Evolutionary conservation across 92 coral and sea anemone genomes (phyloP).

Genomic region (Porites evermanni): DNA sequence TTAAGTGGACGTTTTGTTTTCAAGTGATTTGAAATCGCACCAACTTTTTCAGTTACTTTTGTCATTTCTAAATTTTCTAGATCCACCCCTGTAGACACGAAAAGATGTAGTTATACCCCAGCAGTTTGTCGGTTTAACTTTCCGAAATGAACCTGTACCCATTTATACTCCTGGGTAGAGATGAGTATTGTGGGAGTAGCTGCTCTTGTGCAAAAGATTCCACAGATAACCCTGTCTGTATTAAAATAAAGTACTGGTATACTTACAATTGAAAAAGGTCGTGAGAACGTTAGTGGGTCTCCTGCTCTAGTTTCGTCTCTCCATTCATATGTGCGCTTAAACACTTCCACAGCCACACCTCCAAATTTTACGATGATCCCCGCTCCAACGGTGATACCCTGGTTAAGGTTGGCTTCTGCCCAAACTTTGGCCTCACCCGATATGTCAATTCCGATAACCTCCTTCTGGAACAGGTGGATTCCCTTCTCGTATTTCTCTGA

Average conservation of each 20-base stretch:
- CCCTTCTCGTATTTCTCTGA: not conserved
- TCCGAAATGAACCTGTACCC: too few species aligned
- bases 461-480: not conserved
- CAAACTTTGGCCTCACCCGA: not conserved
- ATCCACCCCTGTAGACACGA: too few species aligned
- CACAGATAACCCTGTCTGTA: not conserved
- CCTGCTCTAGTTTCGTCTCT: not conserved
- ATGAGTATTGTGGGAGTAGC: not conserved
- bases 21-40: too few species aligned
- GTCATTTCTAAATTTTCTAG: too few species aligned
- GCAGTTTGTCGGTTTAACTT: too few species aligned
- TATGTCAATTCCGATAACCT: conserved; percentile 10
- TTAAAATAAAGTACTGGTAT: not conserved
- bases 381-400: not conserved
- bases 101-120: too few species aligned
- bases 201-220: not conserved
- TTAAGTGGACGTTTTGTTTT: too few species aligned
- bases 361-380: conserved; percentile 4
- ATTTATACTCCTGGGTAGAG: not conserved
- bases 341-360: not conserved
- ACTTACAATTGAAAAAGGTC: not conserved
- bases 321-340: not conserved
- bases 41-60: too few species aligned
- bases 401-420: not conserved
- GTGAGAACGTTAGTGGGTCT: not conserved